Base-by-base conservation (phyloP, 2,113 vertebrate genomes). In the Peucedramus taeniatus region DNA sequence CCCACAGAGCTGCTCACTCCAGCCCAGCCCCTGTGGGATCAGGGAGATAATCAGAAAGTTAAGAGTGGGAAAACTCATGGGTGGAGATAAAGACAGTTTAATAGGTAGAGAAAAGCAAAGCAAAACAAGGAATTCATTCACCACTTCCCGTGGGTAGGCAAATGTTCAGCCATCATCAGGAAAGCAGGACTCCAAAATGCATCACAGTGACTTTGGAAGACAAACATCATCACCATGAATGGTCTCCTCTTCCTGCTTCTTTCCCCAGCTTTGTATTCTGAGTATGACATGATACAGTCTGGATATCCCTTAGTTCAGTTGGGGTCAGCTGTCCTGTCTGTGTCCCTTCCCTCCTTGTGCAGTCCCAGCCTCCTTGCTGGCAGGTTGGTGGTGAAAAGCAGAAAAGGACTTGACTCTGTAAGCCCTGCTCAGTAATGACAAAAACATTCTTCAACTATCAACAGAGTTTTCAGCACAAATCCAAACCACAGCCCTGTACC, bases 271-370 rank as follows among this genome's bases (percentile, higher is more conserved):
- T 60, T 39, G 14, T 7, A 30, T 40, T 51, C 39, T 60, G 61
- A 75, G 39, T 21, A 30, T n/a, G 69, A 39, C 13, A 39, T 44
- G 16, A 68, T 12, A 9, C 3, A 3, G n/a, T 31, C 30, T 75
- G 23, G 30, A 22, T 40, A 30, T 40, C 20, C 20, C n/a, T 26
- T 16, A 11, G 16, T 31, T n/a, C 45, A 39, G 4, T 0, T 30
- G 33, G 15, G 33, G 33, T 24, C 60, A 89, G 28, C 24, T 75
- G 39, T 68, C 20, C 39, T 47, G 7, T 26, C 45, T 59, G 9
- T 45, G n/a, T 13, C 45, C n/a, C 45, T 39, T 40, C 21, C 28
- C 68, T 14, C 68, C 37, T 51, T n/a, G 16, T 13, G 61, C 33
- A 60, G 7, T 11, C 19, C 7, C 61, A 53, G 13, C 6, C n/a